Evolutionary conservation across 2,888 invertebrate species (phyloP).

Genomic region (Lasioglossum pauxillum): DNA sequence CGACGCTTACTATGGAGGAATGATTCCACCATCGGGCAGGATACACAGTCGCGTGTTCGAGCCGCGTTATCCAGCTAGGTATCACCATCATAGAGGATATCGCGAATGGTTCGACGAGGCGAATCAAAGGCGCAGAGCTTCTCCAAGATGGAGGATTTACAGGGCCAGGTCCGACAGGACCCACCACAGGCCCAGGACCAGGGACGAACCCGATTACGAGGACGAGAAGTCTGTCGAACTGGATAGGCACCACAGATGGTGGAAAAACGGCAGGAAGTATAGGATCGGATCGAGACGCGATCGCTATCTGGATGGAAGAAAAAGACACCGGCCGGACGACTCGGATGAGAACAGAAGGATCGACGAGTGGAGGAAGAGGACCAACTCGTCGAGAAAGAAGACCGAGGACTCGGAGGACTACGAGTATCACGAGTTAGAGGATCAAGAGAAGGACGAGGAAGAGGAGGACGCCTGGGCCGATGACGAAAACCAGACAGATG

Average conservation of each 20-base stretch:
- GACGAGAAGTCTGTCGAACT: constrained; percentile 31
- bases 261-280: constrained; percentile 48
- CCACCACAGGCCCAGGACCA: constrained; percentile 45
- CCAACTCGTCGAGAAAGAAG: constrained; percentile 42
- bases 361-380: constrained; percentile 49
- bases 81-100: constrained; percentile 38
- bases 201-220: constrained; percentile 51
- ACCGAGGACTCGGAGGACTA: constrained; percentile 60
- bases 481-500: constrained; percentile 57
- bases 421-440: constrained; percentile 50
- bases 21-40: constrained; percentile 37
- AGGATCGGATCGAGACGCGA: constrained; percentile 31
- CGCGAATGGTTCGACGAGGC: constrained; percentile 51
- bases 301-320: constrained; percentile 33
- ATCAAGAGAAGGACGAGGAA: constrained; percentile 53
- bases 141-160: constrained; percentile 25
- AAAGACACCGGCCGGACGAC: constrained; percentile 34
- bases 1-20: constrained; percentile 56
- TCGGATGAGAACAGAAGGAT: constrained; percentile 13
- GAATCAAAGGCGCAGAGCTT: constrained; percentile 50
- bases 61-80: constrained; percentile 53
- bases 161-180: constrained; percentile 16
- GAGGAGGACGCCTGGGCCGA: constrained; percentile 37
- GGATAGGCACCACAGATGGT: constrained; percentile 29
- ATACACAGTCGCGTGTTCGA: constrained; percentile 50